Evolutionary conservation across 35 echinoderm and acorn worm species (phyloP).

Genomic region (Stichopus chloronotus): DNA sequence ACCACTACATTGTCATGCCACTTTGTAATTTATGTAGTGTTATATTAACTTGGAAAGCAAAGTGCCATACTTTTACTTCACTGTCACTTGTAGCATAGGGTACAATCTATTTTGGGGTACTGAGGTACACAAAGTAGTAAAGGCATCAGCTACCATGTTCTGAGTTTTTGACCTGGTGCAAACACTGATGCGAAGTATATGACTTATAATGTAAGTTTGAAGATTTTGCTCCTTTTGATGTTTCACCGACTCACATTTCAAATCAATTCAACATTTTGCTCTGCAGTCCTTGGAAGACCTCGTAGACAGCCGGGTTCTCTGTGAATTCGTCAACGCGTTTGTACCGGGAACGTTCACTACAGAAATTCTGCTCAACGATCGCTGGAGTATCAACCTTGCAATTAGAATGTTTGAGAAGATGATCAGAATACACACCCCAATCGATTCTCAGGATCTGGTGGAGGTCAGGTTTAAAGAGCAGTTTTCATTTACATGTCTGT

Average conservation of each 20-base stretch:
- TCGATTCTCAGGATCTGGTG: constrained; percentile 93
- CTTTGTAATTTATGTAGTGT: too few species aligned
- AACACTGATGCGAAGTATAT: too few species aligned
- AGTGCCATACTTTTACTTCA: too few species aligned
- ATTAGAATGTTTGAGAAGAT: constrained; percentile 93
- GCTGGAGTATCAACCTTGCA: constrained; percentile 95
- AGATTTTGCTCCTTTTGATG: neutral
- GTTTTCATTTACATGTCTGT: neutral
- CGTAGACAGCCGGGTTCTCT: constrained; percentile 89
- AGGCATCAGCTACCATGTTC: too few species aligned
- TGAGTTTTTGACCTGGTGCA: too few species aligned
- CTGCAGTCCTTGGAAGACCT: constrained; percentile 86
- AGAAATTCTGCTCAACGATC: constrained; percentile 95
- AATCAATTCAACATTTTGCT: neutral
- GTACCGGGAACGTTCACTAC: constrained; percentile 93
- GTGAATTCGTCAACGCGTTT: constrained; percentile 91
- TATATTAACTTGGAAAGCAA: too few species aligned
- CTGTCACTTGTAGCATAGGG: too few species aligned
- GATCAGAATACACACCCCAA: constrained; percentile 83
- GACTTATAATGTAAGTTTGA: too few species aligned
- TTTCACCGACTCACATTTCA: neutral
- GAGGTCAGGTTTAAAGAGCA: constrained; percentile 66
- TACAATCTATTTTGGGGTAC: too few species aligned
- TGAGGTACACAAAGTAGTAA: too few species aligned
- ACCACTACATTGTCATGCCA: too few species aligned